Conservation (phyloP, 2,113 vertebrate species). For the Rhodinocichla rosea region DNA sequence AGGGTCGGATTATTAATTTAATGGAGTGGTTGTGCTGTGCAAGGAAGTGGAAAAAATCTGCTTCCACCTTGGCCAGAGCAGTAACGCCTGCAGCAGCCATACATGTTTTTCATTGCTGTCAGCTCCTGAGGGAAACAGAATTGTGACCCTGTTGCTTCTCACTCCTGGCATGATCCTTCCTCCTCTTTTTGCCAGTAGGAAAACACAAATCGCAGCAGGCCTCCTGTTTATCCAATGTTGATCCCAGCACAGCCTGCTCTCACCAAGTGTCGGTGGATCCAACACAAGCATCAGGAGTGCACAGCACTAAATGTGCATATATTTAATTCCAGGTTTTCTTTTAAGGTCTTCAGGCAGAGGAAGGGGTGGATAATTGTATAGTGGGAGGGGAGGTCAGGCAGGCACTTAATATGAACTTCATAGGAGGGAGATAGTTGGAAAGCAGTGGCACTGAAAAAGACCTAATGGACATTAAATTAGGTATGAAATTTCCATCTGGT, state of each 20-base stretch:
- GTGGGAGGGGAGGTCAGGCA: background rate
- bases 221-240: background rate
- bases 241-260: background rate
- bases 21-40: background rate
- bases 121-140: background rate
- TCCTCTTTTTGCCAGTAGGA: background rate
- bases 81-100: background rate
- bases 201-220: background rate
- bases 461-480: conserved; percentile 38
- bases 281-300: background rate
- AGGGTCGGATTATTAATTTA: background rate
- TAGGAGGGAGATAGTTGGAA: conserved; percentile 16
- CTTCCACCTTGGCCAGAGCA: background rate
- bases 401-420: background rate
- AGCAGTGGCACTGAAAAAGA: background rate
- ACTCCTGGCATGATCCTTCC: background rate
- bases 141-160: background rate
- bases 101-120: background rate
- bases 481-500: conserved; percentile 58
- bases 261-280: background rate
- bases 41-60: conserved; percentile 11
- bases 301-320: background rate
- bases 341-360: background rate
- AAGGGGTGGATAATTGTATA: background rate
- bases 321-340: background rate